Evolutionary conservation across 37 sponge, comb jelly and placozoan genomes (phyloP).

Genomic region (Lycopodina hypogea): DNA sequence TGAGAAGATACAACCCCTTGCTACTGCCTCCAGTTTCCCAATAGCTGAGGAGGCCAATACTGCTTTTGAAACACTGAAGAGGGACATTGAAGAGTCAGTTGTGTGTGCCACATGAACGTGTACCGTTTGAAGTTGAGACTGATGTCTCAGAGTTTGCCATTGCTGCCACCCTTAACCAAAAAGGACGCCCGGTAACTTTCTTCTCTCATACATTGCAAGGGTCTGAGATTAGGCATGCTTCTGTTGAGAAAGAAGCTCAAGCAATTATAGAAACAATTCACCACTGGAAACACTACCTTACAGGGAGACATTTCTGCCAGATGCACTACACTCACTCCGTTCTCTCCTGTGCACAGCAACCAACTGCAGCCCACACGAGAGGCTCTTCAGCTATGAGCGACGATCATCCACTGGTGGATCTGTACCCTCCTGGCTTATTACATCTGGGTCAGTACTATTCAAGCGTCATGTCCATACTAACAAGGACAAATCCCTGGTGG

Average conservation of each 20-base stretch:
- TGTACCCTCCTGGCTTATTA: too few species aligned
- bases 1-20: slow-evolving; percentile 6
- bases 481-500: too few species aligned
- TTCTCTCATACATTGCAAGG: slow-evolving; percentile 8
- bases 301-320: neutral
- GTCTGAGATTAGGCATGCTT: slow-evolving; percentile 10
- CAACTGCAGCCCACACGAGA: too few species aligned
- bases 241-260: slow-evolving; percentile 19
- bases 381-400: too few species aligned
- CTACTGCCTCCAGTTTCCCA: neutral
- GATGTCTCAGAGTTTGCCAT: slow-evolving; percentile 11
- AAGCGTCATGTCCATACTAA: too few species aligned
- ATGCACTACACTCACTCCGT: too few species aligned
- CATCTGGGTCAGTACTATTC: too few species aligned
- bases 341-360: too few species aligned
- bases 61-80: neutral
- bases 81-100: slow-evolving; percentile 1
- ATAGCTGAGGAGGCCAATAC: neutral
- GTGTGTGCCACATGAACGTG: neutral
- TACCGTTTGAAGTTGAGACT: neutral
- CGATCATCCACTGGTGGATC: too few species aligned
- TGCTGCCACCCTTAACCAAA: slow-evolving; percentile 8
- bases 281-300: slow-evolving; percentile 13
- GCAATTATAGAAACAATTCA: slow-evolving; percentile 3
- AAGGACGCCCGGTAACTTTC: slow-evolving; percentile 12